Evolutionary conservation across 2,888 invertebrate species (phyloP), one percentile per base, ranked within the genome.

Genomic region (Melinopterus prodromus): DNA sequence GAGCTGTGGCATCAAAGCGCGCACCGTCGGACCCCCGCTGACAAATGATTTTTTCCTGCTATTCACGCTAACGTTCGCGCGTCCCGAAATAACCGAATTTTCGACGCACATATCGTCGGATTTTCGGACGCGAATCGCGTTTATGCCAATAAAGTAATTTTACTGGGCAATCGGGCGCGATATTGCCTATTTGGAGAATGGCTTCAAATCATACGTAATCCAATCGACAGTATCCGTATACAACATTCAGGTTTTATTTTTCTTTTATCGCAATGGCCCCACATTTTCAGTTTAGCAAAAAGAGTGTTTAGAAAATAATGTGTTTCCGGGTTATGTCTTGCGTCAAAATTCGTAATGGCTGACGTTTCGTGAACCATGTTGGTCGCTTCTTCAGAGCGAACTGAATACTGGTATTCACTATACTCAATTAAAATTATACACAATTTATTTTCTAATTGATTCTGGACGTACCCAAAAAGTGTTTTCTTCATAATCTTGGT

Each of bases 1-100:
- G 79, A 72, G 76, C 69, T 38, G 74, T 38, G 74, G 76, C 78
- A 84, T 84, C 86, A 85, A 83, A 83, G 78, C 79, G 79, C 80
- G 80, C 37, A 69, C 81, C 83, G 14, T 69, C 72, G 36, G 36
- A 69, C 53, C 53, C 12, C 53, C 53, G 6, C 53, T 53, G 53
- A 53, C 53, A 53, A 53, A 53, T 53, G 53, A 53, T 53, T 53
- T 53, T 53, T 53, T 53, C 53, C 53, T 53, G 53, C 53, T 7
- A 53, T 53, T 53, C 53, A 9, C 53, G 12, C 53, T 53, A 53
- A 53, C 53, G 53, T 75, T 78, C 74, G 26, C 16, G 16, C 16
- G 35, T 74, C 37, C 74, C 74, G 35, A 69, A 69, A 69, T 69
- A 69, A 69, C 71, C 71, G 26, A 16, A 71, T 16, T 71, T 71